Evolutionary conservation across 2,888 invertebrate species (phyloP).

Genomic region (Sthenelais limicola): DNA sequence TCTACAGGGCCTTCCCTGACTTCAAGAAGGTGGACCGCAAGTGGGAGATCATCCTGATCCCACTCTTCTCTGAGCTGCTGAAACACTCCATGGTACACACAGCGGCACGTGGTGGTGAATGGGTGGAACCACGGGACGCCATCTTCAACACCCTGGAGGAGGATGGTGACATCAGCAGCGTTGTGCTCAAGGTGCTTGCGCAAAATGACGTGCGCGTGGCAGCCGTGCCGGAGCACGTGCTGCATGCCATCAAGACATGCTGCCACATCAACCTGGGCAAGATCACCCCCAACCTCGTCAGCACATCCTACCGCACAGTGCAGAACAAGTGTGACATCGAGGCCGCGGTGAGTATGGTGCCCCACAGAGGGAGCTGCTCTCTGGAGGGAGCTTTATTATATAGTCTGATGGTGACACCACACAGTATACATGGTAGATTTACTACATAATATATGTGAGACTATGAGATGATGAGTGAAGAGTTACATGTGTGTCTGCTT

Average conservation of each 20-base stretch:
- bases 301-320: conserved; percentile 44
- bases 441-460: no score
- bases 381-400: no score
- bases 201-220: conserved; percentile 43
- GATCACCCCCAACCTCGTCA: conserved; percentile 50
- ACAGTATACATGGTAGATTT: no score
- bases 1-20: conserved; percentile 53
- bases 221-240: conserved; percentile 51
- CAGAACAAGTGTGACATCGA: conserved; percentile 41
- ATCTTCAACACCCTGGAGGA: conserved; percentile 51
- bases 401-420: no score
- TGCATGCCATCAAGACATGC: conserved; percentile 48
- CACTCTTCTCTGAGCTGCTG: conserved; percentile 49
- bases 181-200: conserved; percentile 44
- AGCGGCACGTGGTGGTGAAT: conserved; percentile 40
- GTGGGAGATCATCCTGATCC: conserved; percentile 48
- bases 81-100: conserved; percentile 47
- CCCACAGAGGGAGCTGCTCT: no score
- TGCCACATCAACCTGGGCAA: conserved; percentile 44
- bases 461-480: no score
- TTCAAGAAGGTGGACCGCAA: conserved; percentile 46
- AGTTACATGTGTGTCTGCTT: no score
- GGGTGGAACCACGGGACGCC: conserved; percentile 46
- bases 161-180: conserved; percentile 36
- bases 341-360: conserved; percentile 12